phyloP scores from a whole-genome alignment of 2,888 invertebrate species.

The Teleiodes luculella region DNA sequence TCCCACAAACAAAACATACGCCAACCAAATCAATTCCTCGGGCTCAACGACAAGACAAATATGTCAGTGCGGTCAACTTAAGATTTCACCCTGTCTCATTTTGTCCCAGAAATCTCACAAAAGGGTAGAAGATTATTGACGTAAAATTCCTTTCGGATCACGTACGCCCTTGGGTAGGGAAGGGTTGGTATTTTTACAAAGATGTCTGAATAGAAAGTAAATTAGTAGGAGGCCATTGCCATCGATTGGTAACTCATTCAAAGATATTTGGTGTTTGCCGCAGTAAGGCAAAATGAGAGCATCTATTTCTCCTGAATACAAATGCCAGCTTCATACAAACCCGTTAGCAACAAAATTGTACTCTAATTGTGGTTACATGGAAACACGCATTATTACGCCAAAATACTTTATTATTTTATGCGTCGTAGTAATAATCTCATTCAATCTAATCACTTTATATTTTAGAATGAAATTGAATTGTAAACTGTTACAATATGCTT shows the following conservation, averaged over 20 bases:
- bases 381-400: too few species aligned
- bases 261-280: too few species aligned
- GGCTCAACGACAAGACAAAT: not conserved
- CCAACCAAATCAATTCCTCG: constrained; percentile 2
- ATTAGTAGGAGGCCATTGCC: not conserved
- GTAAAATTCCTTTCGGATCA: not conserved
- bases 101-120: not conserved
- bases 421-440: too few species aligned
- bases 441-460: too few species aligned
- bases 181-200: not conserved
- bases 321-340: not conserved
- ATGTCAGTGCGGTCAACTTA: not conserved
- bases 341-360: not conserved
- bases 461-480: too few species aligned
- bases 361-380: too few species aligned
- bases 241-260: not conserved
- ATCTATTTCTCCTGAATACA: too few species aligned
- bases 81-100: constrained; percentile 9
- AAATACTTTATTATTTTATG: too few species aligned
- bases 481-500: too few species aligned
- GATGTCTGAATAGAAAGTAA: not conserved
- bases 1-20: too few species aligned
- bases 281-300: too few species aligned
- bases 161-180: not conserved
- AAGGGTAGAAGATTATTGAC: constrained; percentile 9